Percentiles rank a stretch among this genome's conserved stretches.
Evolutionary conservation across 2,888 invertebrate species (phyloP).

Genomic region (Eledona agricola): DNA sequence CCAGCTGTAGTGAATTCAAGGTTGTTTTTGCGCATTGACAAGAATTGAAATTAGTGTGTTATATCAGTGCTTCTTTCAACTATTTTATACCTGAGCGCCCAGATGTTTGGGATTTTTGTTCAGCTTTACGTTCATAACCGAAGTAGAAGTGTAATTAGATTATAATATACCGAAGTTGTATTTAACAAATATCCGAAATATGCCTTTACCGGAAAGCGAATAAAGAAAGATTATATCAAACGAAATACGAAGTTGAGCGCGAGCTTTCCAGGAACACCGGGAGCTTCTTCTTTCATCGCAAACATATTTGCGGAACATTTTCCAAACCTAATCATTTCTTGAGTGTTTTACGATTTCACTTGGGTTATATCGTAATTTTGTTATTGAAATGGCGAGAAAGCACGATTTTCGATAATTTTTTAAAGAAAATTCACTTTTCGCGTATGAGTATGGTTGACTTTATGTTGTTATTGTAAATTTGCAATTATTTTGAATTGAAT

Average conservation of each 20-base stretch:
- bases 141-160: no score
- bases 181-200: no score
- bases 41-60: conserved; percentile 28
- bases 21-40: conserved; percentile 30
- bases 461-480: no score
- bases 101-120: conserved; percentile 9
- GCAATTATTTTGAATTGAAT: no score
- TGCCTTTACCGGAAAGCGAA: no score
- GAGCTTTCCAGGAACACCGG: conserved; percentile 28
- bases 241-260: conserved; percentile 6
- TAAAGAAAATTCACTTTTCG: conserved; percentile 9
- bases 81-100: conserved; percentile 15
- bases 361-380: conserved; percentile 31
- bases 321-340: conserved; percentile 30
- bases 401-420: conserved; percentile 16
- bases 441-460: no score
- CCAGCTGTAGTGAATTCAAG: conserved; percentile 29
- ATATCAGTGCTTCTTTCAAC: conserved; percentile 7
- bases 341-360: conserved; percentile 25
- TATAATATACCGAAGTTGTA: no score
- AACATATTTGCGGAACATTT: conserved; percentile 32
- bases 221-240: conserved; percentile 14
- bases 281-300: conserved; percentile 27
- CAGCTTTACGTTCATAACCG: no score
- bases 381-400: conserved; percentile 29